These are phyloP conservation scores for Parasteatoda tepidariorum DNA, from an alignment of 1,140 invertebrate species.

Conservation along the genomic window DNA sequence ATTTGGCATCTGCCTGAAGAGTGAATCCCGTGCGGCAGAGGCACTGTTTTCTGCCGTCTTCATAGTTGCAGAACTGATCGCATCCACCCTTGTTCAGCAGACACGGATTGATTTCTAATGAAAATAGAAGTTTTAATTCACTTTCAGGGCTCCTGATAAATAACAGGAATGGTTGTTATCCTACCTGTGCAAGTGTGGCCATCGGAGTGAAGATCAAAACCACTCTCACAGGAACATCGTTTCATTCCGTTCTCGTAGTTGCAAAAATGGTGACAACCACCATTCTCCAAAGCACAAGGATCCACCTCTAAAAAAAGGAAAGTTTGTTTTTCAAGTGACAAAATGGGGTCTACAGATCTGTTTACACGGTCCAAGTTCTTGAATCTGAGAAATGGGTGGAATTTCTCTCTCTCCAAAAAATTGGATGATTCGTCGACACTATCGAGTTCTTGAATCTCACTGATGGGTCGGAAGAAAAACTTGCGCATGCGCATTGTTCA, in stretches of 20 bases:
- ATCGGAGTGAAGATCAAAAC: background rate
- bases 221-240: background rate
- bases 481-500: too few species aligned
- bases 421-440: too few species aligned
- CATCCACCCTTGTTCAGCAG: conserved; percentile 43
- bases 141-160: background rate
- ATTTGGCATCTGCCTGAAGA: conserved; percentile 20
- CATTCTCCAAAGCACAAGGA: too few species aligned
- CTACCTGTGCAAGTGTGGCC: background rate
- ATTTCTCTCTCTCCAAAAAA: too few species aligned
- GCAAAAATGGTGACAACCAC: background rate
- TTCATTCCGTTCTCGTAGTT: background rate
- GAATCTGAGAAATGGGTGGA: too few species aligned
- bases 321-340: too few species aligned
- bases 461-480: too few species aligned
- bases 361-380: too few species aligned
- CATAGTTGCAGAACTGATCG: conserved; percentile 29
- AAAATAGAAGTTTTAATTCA: background rate
- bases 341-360: too few species aligned
- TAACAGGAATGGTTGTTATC: background rate
- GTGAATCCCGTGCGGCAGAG: conserved; percentile 5
- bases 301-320: too few species aligned
- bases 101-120: conserved; percentile 2
- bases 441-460: too few species aligned
- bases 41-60: background rate